Percentiles rank a stretch among this genome's conserved stretches.
Conservation (phyloP, 1,140 invertebrate species). For the Drosophila mayri region DNA sequence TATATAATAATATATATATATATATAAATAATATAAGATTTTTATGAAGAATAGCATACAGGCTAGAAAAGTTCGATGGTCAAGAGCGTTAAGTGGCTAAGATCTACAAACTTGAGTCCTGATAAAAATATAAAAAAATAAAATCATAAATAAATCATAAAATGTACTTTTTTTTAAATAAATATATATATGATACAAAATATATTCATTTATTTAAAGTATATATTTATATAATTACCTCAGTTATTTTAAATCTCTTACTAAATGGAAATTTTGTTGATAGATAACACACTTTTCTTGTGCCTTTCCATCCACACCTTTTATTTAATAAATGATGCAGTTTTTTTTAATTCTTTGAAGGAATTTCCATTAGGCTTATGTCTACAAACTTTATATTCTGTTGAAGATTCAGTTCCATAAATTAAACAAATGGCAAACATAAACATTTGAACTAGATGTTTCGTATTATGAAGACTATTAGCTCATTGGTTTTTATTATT, state of each 20-base stretch:
- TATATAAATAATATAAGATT: neutral
- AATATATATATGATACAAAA: neutral
- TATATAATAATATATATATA: too few relatives aligned
- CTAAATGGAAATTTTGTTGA: neutral
- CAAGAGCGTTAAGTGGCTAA: conserved; percentile 1
- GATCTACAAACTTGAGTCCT: neutral
- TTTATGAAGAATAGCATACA: neutral
- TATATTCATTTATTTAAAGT: neutral
- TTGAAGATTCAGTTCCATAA: conserved; percentile 9
- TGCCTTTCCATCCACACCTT: neutral
- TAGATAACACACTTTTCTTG: neutral
- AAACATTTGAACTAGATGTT: neutral
- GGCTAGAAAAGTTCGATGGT: neutral
- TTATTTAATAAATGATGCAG: neutral
- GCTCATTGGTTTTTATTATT: conserved; percentile 1
- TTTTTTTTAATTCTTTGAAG: neutral
- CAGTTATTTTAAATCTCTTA: too few relatives aligned
- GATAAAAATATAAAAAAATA: too few relatives aligned
- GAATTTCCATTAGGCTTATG: conserved; percentile 1
- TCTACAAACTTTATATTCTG: conserved; percentile 1
- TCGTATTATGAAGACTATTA: conserved; percentile 5
- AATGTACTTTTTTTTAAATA: too few relatives aligned
- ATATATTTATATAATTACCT: too few relatives aligned
- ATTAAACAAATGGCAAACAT: conserved; percentile 2
- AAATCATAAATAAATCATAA: too few relatives aligned